Evolutionary conservation across 1,140 invertebrate genomes (phyloP), one percentile per base, ranked within the genome.

Genomic region (Planococcus citri): DNA sequence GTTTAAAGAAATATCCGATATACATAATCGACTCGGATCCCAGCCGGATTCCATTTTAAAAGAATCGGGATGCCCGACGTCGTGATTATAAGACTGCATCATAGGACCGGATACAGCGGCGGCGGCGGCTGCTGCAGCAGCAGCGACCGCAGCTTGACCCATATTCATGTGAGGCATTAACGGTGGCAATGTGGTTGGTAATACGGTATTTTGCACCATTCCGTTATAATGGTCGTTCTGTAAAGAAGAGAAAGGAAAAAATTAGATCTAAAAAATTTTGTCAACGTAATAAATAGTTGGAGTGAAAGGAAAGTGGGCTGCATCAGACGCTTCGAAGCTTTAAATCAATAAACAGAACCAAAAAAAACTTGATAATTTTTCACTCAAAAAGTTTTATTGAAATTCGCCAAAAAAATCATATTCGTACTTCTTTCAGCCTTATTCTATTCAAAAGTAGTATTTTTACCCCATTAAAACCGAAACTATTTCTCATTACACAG

Each of bases 21-120:
- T 64, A 27, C 60, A 24, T 9, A 64, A 64, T 14, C 60, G 60
- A 64, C 60, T 64, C 10, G 60, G 60, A 64, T 64, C 60, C 60
- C 60, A 64, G 24, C 25, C 25, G 60, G 41, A 51, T 51, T 64
- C 60, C 60, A 64, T 25, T 64, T 64, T 64, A 9, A 6, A 64
- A 9, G 60, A 25, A 64, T 64, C 60, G 4, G 60, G 22, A 64
- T 64, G 60, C 20, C 10, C 25, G 22, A 64, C 22, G 25, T 64
- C 60, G 21, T 64, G 60, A 27, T 64, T 64, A 20, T 64, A 64
- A 3, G 60, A 64, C 17, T 64, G 60, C 60, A 64, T 25, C 21
- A 64, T 64, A 4, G 60, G 60, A 17, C 60, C 60, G 25, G 60
- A 64, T 6, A 37, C 33, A 14, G 33, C 33, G 6, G 33, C 33